phyloP scores from a whole-genome alignment of 1,140 invertebrate genomes.

The Pseudomyrmex pallidus region DNA sequence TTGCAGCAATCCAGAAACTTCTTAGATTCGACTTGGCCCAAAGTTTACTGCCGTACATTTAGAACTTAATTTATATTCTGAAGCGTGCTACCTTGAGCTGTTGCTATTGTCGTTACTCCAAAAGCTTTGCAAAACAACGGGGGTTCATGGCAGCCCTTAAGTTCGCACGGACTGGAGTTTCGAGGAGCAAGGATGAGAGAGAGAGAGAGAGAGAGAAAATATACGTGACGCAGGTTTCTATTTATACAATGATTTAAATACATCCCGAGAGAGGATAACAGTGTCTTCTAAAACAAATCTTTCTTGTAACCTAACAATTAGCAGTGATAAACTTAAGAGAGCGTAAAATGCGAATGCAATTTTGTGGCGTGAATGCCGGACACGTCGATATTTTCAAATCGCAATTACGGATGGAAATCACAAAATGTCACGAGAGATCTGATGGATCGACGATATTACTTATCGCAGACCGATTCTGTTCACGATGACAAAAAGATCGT shows the following conservation, averaged over 20 bases:
- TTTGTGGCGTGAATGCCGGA: neutral
- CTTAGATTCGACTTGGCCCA: constrained; percentile 36
- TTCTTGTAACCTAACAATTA: constrained; percentile 13
- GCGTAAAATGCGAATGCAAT: neutral
- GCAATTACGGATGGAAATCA: constrained; percentile 37
- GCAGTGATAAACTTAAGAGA: neutral
- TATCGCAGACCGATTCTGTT: constrained; percentile 25
- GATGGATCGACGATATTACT: constrained; percentile 44
- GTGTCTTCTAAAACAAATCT: neutral
- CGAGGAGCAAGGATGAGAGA: constrained; percentile 33
- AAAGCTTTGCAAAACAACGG: constrained; percentile 51
- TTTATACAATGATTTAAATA: constrained; percentile 55
- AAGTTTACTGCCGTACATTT: constrained; percentile 33
- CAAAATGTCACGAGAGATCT: neutral
- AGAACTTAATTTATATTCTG: constrained; percentile 55
- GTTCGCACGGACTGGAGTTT: constrained; percentile 21
- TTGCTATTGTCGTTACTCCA: constrained; percentile 53
- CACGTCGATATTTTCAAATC: constrained; percentile 31
- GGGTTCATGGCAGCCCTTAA: constrained; percentile 44
- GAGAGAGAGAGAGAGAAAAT: too few species aligned
- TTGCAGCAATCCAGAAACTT: constrained; percentile 40
- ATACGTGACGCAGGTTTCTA: constrained; percentile 47
- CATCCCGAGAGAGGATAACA: neutral
- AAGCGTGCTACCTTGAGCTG: constrained; percentile 50
- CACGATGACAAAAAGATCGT: constrained; percentile 38